These are phyloP conservation scores for Phortica magna DNA, from an alignment of 2,888 invertebrate genomes.

Conservation along the genomic window DNA sequence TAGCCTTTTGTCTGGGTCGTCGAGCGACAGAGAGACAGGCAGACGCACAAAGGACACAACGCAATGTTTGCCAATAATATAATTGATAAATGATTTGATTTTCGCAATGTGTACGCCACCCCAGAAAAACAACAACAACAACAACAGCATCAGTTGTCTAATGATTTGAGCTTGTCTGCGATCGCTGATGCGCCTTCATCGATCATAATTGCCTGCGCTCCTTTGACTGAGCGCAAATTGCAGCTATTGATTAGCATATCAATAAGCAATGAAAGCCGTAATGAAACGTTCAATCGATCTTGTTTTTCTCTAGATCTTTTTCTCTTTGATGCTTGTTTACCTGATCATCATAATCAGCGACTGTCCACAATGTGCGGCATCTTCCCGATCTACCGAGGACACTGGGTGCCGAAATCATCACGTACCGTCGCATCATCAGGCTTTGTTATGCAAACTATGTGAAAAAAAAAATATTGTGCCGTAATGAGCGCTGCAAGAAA, in stretches of 20 bases:
- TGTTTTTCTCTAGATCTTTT: conserved; percentile 30
- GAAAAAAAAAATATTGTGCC: conserved; percentile 55
- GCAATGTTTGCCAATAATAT: conserved; percentile 72
- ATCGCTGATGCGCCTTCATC: conserved; percentile 50
- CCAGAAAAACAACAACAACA: not conserved
- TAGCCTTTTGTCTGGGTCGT: conserved; percentile 3
- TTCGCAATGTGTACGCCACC: conserved; percentile 32
- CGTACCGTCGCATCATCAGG: conserved; percentile 64
- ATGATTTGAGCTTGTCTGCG: conserved; percentile 7
- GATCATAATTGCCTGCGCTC: conserved; percentile 53
- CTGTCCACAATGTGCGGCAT: conserved; percentile 24
- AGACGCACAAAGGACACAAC: conserved; percentile 51
- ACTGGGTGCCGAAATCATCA: conserved; percentile 71
- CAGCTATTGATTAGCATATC: conserved; percentile 68
- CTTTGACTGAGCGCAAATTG: conserved; percentile 6
- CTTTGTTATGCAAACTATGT: conserved; percentile 70
- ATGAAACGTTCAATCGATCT: not conserved
- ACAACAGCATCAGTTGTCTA: conserved; percentile 6
- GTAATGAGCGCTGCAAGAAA: conserved; percentile 38
- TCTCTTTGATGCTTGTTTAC: conserved; percentile 48
- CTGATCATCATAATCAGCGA: conserved; percentile 40
- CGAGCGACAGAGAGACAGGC: not conserved
- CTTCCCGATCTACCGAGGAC: no score
- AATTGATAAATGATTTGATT: conserved; percentile 73
- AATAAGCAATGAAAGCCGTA: conserved; percentile 54